Evolutionary conservation across 2,888 invertebrate genomes (phyloP), one percentile per base, ranked within the genome.

Genomic region (Eupithecia exiguata): DNA sequence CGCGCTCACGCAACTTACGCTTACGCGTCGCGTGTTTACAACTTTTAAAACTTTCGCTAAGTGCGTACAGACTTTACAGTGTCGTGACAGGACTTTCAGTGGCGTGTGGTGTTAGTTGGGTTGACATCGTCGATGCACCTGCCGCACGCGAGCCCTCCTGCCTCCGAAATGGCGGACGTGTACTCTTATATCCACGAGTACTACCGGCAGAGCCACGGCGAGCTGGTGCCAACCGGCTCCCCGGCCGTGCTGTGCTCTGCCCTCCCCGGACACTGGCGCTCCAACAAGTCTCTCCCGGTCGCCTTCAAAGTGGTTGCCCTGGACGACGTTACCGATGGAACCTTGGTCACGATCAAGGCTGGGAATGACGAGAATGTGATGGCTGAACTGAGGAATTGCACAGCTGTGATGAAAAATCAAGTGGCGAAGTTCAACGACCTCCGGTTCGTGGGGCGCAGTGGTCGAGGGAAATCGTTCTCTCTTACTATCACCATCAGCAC

Each of bases 371-470:
- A 99, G 92, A 99, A 99, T 91, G 98, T 96, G 84, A 98, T 98
- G 95, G 99, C 98, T 0, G 99, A 99, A 88, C 92, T 99, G 83
- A 95, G 98, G 83, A 99, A 99, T 90, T 97, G 97, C 86, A 97
- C 98, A 7, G 98, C 99, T 1, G 96, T 98, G 81, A 98, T 99
- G 97, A 99, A 99, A 95, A 98, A 98, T 88, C 98, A 99, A 91
- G 98, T 99, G 81, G 99, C 99, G 49, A 99, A 99, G 94, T 99
- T 99, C 95, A 99, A 99, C 88, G 99, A 99, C 95, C 96, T 99
- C 71, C 95, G 99, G 86, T 99, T 99, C 92, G 99, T 99, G 71
- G 99, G 99, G 9, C 96, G 99, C 75, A 99, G 99, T 80, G 99
- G 99, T 3, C 95, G 99, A 89, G 99, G 99, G 70, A 99, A 99